Evolutionary conservation across 2,797 vertebrate species (phyloP).

Genomic region (Sebastolobus altivelis): DNA sequence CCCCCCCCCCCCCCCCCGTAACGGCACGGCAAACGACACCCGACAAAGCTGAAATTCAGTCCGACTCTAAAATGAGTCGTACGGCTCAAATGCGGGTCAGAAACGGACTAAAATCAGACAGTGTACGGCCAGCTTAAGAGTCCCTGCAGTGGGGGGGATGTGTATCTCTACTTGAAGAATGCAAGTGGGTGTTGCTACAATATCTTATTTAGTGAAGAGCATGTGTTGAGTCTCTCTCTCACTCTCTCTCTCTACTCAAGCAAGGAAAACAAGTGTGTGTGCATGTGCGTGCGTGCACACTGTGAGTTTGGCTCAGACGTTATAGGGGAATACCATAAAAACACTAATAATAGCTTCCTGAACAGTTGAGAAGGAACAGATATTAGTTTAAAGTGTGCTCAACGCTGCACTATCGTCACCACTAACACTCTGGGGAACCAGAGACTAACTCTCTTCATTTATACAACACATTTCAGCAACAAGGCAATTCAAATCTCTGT

Average conservation of each 20-base stretch:
- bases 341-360: background rate
- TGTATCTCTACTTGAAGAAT: too few relatives aligned
- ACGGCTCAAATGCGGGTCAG: too few relatives aligned
- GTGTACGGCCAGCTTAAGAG: too few relatives aligned
- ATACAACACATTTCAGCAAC: background rate
- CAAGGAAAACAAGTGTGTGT: background rate
- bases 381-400: conserved; percentile 1
- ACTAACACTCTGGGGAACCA: too few relatives aligned
- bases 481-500: background rate
- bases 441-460: background rate
- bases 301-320: background rate
- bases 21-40: too few relatives aligned
- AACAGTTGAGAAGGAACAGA: background rate
- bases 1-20: too few relatives aligned
- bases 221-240: background rate
- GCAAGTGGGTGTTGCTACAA: too few relatives aligned
- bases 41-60: too few relatives aligned
- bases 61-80: too few relatives aligned
- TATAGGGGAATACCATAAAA: background rate
- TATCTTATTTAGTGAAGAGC: too few relatives aligned
- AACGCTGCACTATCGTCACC: background rate
- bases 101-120: too few relatives aligned
- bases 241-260: background rate
- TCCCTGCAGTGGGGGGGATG: background rate
- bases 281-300: background rate